These are phyloP conservation scores for Sebastes melanostomus DNA, from an alignment of 2,797 vertebrate species.

Conservation along the genomic window DNA sequence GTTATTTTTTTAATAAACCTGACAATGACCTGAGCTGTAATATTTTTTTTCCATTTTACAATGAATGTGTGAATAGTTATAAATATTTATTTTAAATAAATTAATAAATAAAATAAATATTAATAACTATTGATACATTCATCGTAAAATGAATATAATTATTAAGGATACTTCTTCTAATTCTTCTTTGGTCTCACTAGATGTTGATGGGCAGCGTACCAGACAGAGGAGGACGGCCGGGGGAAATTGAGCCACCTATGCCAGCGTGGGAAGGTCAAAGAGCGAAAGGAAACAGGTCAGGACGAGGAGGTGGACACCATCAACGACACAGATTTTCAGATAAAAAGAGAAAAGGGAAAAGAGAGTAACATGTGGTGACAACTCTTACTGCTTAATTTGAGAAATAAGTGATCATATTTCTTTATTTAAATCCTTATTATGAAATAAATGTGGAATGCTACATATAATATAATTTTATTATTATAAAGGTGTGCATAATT, in stretches of 20 bases:
- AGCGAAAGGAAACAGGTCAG: constrained; percentile 66
- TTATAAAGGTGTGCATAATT: neutral
- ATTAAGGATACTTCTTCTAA: neutral
- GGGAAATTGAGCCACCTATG: constrained; percentile 91
- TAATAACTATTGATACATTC: too few relatives aligned
- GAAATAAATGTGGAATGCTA: neutral
- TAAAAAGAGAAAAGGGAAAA: constrained; percentile 80
- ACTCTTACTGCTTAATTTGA: neutral
- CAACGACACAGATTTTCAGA: constrained; percentile 64
- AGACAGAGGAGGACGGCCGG: constrained; percentile 89
- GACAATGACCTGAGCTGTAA: neutral
- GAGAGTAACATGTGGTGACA: constrained; percentile 24
- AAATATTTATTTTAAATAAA: too few relatives aligned
- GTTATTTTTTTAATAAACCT: too few relatives aligned
- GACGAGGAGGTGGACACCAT: constrained; percentile 41
- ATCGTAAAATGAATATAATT: too few relatives aligned
- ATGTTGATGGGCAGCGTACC: constrained; percentile 87
- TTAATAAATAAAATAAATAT: too few relatives aligned
- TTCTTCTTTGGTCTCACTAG: constrained; percentile 61
- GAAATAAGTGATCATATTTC: neutral
- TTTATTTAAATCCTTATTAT: constrained; percentile 17
- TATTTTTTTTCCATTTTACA: too few relatives aligned
- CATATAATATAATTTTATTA: constrained; percentile 28
- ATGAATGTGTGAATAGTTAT: too few relatives aligned
- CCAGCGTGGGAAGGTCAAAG: constrained; percentile 82